phyloP scores from a whole-genome alignment of 2,797 vertebrate genomes.

The Muscicapa comitata region DNA sequence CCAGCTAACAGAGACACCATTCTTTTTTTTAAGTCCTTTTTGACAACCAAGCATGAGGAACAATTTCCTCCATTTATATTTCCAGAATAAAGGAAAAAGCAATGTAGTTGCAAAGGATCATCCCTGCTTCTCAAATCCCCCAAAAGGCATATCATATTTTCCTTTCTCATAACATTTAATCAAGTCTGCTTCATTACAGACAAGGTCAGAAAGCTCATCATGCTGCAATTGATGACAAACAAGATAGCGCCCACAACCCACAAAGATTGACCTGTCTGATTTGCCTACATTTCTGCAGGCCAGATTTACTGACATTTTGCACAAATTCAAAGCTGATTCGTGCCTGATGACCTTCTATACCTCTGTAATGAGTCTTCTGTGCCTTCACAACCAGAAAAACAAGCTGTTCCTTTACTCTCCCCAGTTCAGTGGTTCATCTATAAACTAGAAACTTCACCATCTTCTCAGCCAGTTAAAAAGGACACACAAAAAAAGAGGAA shows the following conservation, averaged over 20 bases:
- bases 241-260: neutral
- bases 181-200: neutral
- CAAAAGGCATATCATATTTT: neutral
- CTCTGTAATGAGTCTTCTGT: neutral
- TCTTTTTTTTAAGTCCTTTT: neutral
- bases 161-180: constrained; percentile 3
- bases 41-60: neutral
- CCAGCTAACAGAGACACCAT: constrained; percentile 13
- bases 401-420: neutral
- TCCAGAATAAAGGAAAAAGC: neutral
- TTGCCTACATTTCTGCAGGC: neutral
- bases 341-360: neutral
- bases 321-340: constrained; percentile 23
- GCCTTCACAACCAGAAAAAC: neutral
- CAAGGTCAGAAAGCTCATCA: neutral
- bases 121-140: neutral
- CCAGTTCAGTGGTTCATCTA: neutral
- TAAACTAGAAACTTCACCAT: neutral
- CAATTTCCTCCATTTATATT: neutral
- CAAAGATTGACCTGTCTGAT: neutral
- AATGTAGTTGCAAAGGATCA: neutral
- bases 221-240: neutral
- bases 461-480: neutral
- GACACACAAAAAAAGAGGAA: neutral
- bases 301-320: constrained; percentile 14